These are phyloP conservation scores for Tenthredo notha DNA, from an alignment of 2,888 invertebrate genomes.

Conservation along the genomic window DNA sequence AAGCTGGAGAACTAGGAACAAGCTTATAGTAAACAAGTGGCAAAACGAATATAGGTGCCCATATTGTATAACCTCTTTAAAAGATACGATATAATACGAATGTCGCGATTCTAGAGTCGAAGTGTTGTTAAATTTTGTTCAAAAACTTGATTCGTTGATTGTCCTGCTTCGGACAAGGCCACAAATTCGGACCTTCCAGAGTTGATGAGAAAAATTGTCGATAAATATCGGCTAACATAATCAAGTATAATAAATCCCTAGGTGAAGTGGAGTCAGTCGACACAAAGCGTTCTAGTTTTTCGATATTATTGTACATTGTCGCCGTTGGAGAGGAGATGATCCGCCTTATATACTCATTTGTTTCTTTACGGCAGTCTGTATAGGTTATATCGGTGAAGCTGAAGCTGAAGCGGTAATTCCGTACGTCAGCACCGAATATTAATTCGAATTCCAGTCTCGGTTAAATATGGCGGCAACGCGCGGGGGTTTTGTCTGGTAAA, in stretches of 20 bases:
- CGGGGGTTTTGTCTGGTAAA: conserved; percentile 71
- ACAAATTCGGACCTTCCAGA: background rate
- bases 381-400: conserved; percentile 17
- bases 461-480: conserved; percentile 54
- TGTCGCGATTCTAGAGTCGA: too few species aligned
- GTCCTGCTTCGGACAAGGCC: background rate
- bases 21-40: background rate
- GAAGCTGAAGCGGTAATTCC: conserved; percentile 71
- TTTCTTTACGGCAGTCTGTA: conserved; percentile 70
- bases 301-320: conserved; percentile 62
- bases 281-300: conserved; percentile 56
- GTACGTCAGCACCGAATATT: conserved; percentile 78
- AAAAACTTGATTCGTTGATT: background rate
- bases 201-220: conserved; percentile 64
- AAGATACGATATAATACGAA: background rate
- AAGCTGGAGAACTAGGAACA: background rate
- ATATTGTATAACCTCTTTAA: background rate
- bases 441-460: conserved; percentile 75
- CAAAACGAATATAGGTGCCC: background rate
- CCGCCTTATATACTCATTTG: conserved; percentile 71
- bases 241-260: background rate
- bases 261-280: background rate
- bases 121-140: background rate
- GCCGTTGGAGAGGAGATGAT: conserved; percentile 70
- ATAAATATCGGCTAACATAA: background rate